Evolutionary conservation across 2,113 vertebrate species (phyloP).

Genomic region (Ploceus nigricollis): DNA sequence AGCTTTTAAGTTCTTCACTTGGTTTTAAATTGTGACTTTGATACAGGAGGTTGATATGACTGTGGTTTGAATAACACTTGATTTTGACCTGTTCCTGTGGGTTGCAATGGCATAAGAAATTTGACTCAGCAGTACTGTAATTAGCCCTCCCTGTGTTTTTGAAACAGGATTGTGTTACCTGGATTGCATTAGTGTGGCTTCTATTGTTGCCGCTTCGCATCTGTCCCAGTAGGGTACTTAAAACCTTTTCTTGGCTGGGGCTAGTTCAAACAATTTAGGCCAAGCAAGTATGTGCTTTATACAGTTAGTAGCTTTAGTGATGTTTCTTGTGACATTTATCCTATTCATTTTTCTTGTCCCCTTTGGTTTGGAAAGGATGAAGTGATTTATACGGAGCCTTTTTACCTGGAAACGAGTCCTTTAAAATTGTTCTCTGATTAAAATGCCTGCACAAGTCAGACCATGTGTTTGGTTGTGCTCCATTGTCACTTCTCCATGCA

Average conservation of each 20-base stretch:
- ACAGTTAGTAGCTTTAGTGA: conserved; percentile 74
- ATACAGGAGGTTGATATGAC: conserved; percentile 76
- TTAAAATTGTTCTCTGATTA: conserved; percentile 19
- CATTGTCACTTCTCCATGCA: conserved; percentile 36
- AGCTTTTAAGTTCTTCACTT: conserved; percentile 75
- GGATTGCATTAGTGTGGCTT: conserved; percentile 81
- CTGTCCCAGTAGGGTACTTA: conserved; percentile 83
- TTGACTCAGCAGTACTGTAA: conserved; percentile 82
- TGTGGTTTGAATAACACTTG: conserved; percentile 83
- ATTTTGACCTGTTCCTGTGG: conserved; percentile 83
- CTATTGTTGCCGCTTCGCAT: conserved; percentile 80
- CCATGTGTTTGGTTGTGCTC: conserved; percentile 60
- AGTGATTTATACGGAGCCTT: conserved; percentile 40
- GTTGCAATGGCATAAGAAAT: conserved; percentile 78
- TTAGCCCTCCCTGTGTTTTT: conserved; percentile 78
- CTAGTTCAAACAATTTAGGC: conserved; percentile 81
- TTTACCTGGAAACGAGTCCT: conserved; percentile 50
- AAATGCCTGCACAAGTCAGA: conserved; percentile 40
- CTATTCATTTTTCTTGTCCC: conserved; percentile 48
- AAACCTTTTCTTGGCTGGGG: conserved; percentile 76
- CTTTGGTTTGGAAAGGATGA: conserved; percentile 65
- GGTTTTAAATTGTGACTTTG: conserved; percentile 79
- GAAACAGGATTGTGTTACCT: conserved; percentile 84
- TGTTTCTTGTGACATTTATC: conserved; percentile 75
- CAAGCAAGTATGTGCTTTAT: conserved; percentile 79